Evolutionary conservation across 2,113 vertebrate genomes (phyloP).

Genomic region (Bombycilla garrulus): DNA sequence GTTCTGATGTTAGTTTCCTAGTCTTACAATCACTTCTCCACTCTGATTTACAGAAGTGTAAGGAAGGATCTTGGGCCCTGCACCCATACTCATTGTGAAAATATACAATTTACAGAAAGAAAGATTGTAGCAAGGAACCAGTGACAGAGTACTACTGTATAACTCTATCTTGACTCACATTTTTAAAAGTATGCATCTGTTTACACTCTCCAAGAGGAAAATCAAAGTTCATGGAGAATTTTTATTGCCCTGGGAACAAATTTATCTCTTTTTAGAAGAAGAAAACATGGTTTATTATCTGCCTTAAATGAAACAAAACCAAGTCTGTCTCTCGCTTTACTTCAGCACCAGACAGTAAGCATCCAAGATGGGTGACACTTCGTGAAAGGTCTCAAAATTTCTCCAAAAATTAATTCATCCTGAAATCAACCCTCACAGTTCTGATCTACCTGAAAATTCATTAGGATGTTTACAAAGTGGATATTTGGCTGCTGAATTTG

Average conservation of each 20-base stretch:
- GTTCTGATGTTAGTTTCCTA: neutral
- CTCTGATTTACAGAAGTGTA: neutral
- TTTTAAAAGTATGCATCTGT: conserved; percentile 7
- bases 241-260: conserved; percentile 39
- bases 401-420: neutral
- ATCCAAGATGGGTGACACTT: neutral
- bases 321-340: neutral
- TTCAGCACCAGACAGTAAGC: neutral
- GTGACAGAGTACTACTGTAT: neutral
- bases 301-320: neutral
- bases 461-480: neutral
- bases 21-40: neutral
- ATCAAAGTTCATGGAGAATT: conserved; percentile 17
- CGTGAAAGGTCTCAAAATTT: neutral
- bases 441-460: neutral
- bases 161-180: neutral
- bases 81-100: neutral
- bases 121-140: neutral
- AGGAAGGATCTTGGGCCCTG: neutral
- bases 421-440: neutral
- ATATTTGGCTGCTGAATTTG: neutral
- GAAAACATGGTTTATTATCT: neutral
- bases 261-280: neutral
- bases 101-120: neutral
- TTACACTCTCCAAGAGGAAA: neutral